Percentiles rank a stretch among this genome's conserved stretches.
These are phyloP conservation scores for Diglossa cyanea DNA, from an alignment of 2,797 vertebrate species.

Conservation along the genomic window DNA sequence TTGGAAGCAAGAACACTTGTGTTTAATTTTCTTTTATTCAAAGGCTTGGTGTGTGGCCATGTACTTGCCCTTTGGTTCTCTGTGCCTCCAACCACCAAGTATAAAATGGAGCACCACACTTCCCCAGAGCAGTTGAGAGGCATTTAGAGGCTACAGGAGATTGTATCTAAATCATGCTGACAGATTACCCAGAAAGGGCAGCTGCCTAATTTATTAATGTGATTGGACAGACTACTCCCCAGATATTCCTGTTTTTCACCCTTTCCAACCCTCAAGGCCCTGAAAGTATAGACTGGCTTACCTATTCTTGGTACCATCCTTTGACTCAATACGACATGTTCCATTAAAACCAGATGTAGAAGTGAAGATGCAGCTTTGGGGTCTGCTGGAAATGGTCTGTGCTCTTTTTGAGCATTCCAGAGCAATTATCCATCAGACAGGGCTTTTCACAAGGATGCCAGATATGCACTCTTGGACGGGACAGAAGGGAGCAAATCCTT, in stretches of 20 bases:
- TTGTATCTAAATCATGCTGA: neutral
- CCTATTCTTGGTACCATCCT: neutral
- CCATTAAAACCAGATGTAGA: neutral
- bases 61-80: neutral
- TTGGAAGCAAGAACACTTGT: neutral
- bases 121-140: neutral
- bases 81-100: neutral
- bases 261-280: neutral
- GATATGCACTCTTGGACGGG: neutral
- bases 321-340: neutral
- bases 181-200: neutral
- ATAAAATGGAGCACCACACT: neutral
- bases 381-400: neutral
- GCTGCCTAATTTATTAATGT: neutral
- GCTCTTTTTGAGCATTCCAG: neutral
- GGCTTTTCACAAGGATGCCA: neutral
- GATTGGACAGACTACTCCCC: neutral
- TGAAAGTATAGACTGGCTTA: neutral
- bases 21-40: neutral
- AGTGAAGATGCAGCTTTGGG: neutral
- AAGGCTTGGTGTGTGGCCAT: neutral
- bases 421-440: neutral
- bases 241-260: neutral
- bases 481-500: neutral
- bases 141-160: neutral